These are phyloP conservation scores for Pandemis heparana DNA, from an alignment of 2,888 invertebrate genomes.

Conservation along the genomic window DNA sequence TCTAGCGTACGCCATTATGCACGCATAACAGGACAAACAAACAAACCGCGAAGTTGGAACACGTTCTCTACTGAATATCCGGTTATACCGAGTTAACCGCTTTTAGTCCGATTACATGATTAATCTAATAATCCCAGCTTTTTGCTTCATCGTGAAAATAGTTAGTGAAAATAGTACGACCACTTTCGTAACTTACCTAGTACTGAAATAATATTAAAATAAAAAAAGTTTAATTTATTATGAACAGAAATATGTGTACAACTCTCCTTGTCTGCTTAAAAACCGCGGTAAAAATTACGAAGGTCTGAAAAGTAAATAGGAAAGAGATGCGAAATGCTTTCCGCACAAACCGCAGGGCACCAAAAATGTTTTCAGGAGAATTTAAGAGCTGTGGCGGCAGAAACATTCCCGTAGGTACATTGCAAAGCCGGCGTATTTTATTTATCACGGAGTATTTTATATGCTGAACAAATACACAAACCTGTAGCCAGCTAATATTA, in stretches of 20 bases:
- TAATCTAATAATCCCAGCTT: not conserved
- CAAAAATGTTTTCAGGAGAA: conserved; percentile 73
- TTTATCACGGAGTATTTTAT: conserved; percentile 61
- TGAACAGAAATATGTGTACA: not conserved
- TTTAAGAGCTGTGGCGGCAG: conserved; percentile 61
- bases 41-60: conserved; percentile 5
- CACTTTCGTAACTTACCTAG: not conserved
- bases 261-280: not conserved
- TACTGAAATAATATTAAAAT: not conserved
- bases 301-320: conserved; percentile 60
- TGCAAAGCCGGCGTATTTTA: conserved; percentile 56
- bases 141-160: too few species aligned
- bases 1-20: not conserved
- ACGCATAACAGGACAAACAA: not conserved
- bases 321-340: conserved; percentile 65
- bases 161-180: too few species aligned
- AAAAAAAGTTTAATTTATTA: not conserved
- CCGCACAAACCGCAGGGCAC: conserved; percentile 66
- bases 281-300: conserved; percentile 54
- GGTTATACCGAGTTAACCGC: not conserved
- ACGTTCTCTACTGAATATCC: not conserved
- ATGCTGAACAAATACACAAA: conserved; percentile 37
- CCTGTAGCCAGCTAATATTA: conserved; percentile 1
- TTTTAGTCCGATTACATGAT: not conserved
- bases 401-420: conserved; percentile 64